These are phyloP conservation scores for Mercenaria mercenaria DNA, from an alignment of 1,140 invertebrate species.

Conservation along the genomic window DNA sequence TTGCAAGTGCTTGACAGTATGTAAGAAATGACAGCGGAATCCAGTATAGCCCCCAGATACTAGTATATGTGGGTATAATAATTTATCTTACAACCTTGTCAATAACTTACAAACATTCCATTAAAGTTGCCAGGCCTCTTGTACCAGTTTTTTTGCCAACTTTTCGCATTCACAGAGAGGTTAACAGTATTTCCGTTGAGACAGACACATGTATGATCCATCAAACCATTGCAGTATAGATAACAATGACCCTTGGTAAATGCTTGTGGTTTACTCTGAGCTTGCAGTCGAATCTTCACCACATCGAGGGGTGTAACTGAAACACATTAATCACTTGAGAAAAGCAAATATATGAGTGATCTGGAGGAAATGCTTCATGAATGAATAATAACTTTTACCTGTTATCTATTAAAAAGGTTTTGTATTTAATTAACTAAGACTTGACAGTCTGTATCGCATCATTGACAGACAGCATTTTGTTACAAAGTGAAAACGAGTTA, in stretches of 20 bases:
- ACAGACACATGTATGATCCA: conserved; percentile 99
- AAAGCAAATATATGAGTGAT: too few species aligned
- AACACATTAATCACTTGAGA: conserved; percentile 80
- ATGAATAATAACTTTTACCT: too few species aligned
- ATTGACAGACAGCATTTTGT: too few species aligned
- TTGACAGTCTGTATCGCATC: too few species aligned
- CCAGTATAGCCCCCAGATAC: too few species aligned
- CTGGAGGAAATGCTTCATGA: conserved; percentile 21
- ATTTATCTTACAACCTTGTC: too few species aligned
- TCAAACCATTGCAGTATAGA: conserved; percentile 99
- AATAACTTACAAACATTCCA: conserved; percentile 93
- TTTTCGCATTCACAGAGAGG: conserved; percentile 2
- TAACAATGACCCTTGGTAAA: conserved; percentile 95
- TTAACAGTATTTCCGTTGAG: conserved; percentile 83
- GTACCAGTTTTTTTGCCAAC: conserved; percentile 72
- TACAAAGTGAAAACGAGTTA: too few species aligned
- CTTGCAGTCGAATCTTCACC: conserved; percentile 98
- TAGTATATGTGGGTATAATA: not conserved
- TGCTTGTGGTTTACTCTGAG: conserved; percentile 93
- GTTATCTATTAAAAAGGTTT: too few species aligned
- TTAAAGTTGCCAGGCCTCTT: conserved; percentile 92
- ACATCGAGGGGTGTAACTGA: conserved; percentile 99
- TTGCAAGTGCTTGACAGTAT: too few species aligned
- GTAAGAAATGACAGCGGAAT: too few species aligned
- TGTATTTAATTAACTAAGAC: too few species aligned